Evolutionary conservation across 1,140 invertebrate genomes (phyloP), one percentile per base, ranked within the genome.

Genomic region (Cyrtorhinus lividipennis): DNA sequence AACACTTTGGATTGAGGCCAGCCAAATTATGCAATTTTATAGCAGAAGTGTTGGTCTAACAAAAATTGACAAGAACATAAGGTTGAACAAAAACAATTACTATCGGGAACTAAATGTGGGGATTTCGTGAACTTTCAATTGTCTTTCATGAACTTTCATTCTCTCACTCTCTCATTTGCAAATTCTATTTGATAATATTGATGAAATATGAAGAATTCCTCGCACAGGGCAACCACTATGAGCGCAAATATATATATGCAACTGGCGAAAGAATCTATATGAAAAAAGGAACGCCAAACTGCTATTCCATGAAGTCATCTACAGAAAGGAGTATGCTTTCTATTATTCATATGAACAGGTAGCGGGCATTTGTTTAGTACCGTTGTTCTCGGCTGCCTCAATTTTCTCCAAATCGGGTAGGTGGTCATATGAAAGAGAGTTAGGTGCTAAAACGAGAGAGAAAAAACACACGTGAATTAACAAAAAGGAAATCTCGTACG

Each of bases 371-470:
- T 62, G 58, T 57, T 23, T 60, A 66, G 59, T 64, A 68, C 68
- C 65, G 64, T 68, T 65, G 65, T 66, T 68, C 66, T 68, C 66
- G 45, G 66, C 67, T 61, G 68, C 62, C 66, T 69, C 69, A 57
- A 69, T 68, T 66, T 68, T 68, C 68, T 69, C 66, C 67, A 69
- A 69, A 65, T 69, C 69, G 56, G 63, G 69, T 62, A 69, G 68
- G 65, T 68, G 66, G 60, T 69, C 68, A 64, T 65, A 67, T 65
- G 68, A 67, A 66, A 69, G 59, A 67, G 66, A 65, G 62, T 67
- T 66, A 67, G 64, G 67, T 66, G 66, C 68, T 69, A 69, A 66
- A 69, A 67, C 61, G 65, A 67, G 63, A 67, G 63, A 64, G 25
- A 62, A 60, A 64, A 64, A 48, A 65, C 64, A 62, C 64, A 65